Evolutionary conservation across 2,797 vertebrate species (phyloP).

Genomic region (Halcyon badia): DNA sequence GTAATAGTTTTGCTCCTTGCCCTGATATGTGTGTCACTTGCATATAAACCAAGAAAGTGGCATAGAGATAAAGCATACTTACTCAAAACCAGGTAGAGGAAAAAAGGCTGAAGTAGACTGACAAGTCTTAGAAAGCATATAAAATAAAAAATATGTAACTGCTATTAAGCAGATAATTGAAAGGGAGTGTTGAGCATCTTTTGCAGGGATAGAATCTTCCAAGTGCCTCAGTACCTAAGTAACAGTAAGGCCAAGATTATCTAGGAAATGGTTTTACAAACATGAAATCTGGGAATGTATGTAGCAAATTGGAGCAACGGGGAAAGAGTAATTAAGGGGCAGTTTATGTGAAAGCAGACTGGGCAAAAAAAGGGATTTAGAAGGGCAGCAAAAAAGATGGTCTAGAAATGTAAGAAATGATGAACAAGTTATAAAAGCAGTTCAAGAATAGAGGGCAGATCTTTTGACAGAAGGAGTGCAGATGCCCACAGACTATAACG

Average conservation of each 20-base stretch:
- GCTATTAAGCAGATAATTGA: neutral
- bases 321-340: neutral
- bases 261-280: neutral
- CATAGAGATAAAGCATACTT: neutral
- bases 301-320: neutral
- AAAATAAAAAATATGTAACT: neutral
- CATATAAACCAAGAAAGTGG: neutral
- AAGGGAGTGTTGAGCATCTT: neutral
- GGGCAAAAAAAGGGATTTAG: neutral
- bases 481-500: neutral
- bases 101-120: neutral
- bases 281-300: neutral
- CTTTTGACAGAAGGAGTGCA: neutral
- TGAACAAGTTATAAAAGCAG: neutral
- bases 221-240: neutral
- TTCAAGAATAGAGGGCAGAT: neutral
- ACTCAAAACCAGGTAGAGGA: neutral
- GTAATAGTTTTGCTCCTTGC: neutral
- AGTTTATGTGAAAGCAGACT: neutral
- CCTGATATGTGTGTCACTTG: neutral
- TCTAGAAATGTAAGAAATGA: neutral
- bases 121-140: neutral
- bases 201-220: neutral
- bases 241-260: neutral
- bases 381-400: neutral